Evolutionary conservation across 2,113 vertebrate genomes (phyloP), one percentile per base, ranked within the genome.

Genomic region (Dasypus novemcinctus): DNA sequence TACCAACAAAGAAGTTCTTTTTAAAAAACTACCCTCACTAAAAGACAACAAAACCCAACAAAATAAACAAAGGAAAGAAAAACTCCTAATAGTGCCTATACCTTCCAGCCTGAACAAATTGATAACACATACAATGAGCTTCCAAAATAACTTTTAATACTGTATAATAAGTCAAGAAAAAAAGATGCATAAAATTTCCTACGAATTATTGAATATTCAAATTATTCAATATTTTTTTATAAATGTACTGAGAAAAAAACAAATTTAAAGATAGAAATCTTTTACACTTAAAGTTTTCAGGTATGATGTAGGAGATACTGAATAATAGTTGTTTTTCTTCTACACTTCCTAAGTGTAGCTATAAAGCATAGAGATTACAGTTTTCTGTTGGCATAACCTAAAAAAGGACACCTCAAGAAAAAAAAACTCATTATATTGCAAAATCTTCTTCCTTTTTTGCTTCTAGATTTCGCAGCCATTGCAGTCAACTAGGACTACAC

Each of bases 121-220:
- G 71, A 86, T 23, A 89, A 74, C 72, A 85, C 61, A 74, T 64
- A 95, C 90, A 61, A 20, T 93, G 80, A 87, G 75, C 64, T 98
- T 90, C 84, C 95, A 98, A 98, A 97, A 94, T 97, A 3, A 33
- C 59, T 97, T 98, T 98, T 98, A 98, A 98, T 98, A 76, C 68
- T 79, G 93, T 92, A 96, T 91, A 95, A 95, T 75, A 85, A 94
- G 91, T 96, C 96, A 95, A 64, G 79, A 97, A 97, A 97, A 97
- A 97, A 84, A 98, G 90, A 94, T 87, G 95, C 52, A 91, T 96
- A 68, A 81, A 64, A 96, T 96, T 97, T 14, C 21, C 59, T 4
- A 59, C 2, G 85, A 93, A 74, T 95, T 94, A 95, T 21, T 97
- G 98, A 97, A 95, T 80, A 96, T 74, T 93, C 91, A 95, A 84